Percentiles rank a stretch among this genome's conserved stretches.
These are phyloP conservation scores for Pagetopsis macropterus DNA, from an alignment of 2,797 vertebrate species.

Conservation along the genomic window DNA sequence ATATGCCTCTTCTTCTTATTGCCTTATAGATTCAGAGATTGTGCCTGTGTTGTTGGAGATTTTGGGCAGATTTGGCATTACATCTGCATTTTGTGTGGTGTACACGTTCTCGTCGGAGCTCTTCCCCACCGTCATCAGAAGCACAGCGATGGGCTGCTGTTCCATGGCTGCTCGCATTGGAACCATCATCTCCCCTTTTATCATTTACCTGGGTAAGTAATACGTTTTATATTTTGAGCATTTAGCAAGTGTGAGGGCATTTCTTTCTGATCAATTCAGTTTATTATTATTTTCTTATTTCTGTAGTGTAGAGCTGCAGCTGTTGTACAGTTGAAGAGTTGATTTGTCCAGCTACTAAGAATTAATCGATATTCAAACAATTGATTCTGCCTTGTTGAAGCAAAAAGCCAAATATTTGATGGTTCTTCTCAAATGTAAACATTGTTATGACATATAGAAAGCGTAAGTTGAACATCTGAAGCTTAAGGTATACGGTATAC, in stretches of 20 bases:
- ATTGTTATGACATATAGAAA: not conserved
- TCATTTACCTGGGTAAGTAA: slow-evolving; percentile 87
- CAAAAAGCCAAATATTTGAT: not conserved
- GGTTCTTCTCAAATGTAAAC: not conserved
- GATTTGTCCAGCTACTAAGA: not conserved
- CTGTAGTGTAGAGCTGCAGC: not conserved
- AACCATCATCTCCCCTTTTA: slow-evolving; percentile 89
- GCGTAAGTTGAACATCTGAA: too few species aligned
- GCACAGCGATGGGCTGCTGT: slow-evolving; percentile 90
- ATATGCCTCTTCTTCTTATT: not conserved
- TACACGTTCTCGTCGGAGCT: slow-evolving; percentile 90
- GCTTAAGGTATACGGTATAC: too few species aligned
- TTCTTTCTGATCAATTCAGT: not conserved
- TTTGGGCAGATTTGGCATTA: slow-evolving; percentile 90
- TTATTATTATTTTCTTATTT: not conserved
- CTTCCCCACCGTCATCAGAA: slow-evolving; percentile 91
- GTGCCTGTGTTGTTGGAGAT: slow-evolving; percentile 78
- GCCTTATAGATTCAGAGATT: slow-evolving; percentile 32
- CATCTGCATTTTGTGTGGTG: slow-evolving; percentile 87
- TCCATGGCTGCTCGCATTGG: slow-evolving; percentile 89
- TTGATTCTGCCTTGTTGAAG: not conserved
- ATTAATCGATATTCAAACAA: not conserved
- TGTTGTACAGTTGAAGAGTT: not conserved
- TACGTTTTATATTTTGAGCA: not conserved
- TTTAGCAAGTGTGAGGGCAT: too few species aligned